Evolutionary conservation across 2,888 invertebrate species (phyloP), one percentile per base, ranked within the genome.

Genomic region (Hymenopus coronatus): DNA sequence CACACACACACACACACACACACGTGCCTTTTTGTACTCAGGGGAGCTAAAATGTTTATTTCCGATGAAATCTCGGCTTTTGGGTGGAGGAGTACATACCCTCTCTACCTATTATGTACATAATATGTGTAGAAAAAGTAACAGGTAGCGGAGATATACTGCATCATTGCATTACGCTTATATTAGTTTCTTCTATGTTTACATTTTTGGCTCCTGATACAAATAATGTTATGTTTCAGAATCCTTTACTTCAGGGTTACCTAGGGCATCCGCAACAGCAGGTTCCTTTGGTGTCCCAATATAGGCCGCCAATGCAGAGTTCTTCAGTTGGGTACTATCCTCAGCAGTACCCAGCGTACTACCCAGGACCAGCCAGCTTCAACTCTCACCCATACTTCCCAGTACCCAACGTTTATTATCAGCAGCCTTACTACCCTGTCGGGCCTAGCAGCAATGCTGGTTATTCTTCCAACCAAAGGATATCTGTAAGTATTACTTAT

Each of bases 391-490:
- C 82, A 33, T 89, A 85, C 33, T 81, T 28, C 3, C 33, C 33
- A 12, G 82, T 82, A 28, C 82, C 87, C n/a, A 87, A 88, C 84
- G 85, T 85, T 30, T 89, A 81, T 70, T 88, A 84, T 28, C 90
- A 87, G 54, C n/a, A 46, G 28, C 86, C 33, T 70, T 82, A 81
- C 54, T 70, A 82, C 27, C 28, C 88, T 40, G 46, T 27, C 7
- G 84, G 88, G 83, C 7, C 87, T 82, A 28, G 83, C 87, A 81
- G 28, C 88, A 88, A n/a, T 28, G 33, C 28, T 28, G 82, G 86
- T n/a, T 87, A 84, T 83, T 88, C 87, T 6, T 82, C 46, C 54
- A 40, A 84, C 27, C 90, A 89, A 83, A 83, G 90, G 30, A n/a
- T 82, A 20, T 88, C 90, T 85, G 90, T 90, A 40, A 87, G 88